Base-by-base conservation (phyloP, 2,888 invertebrate species). In the Phlogophora meticulosa region DNA sequence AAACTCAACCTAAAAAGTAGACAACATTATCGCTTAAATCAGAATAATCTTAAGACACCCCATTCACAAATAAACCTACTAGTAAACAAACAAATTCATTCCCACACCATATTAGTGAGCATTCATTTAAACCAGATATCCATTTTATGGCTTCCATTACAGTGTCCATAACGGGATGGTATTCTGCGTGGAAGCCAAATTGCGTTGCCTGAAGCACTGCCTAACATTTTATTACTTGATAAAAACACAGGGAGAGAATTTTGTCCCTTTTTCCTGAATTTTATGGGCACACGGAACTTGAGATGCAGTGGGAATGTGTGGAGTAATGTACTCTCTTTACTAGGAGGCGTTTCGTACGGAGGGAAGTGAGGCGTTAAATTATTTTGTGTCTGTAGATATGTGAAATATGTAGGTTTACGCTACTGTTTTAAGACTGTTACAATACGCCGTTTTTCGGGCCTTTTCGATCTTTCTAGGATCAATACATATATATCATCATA, bases 191-290 rank as follows among this genome's bases (percentile, higher is more conserved):
- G 85, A 85, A 85, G 88, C 89, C 84, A 88, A 89, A 89, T 89
- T 89, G 86, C 85, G 85, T 87, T 80, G 80, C 78, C 80, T 77
- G 69, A 77, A 87, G 81, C 78, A 82, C 84, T 82, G 86, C 84
- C 85, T 84, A 85, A 87, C 88, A 86, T 90, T 91, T 91, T 90
- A 91, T 87, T 90, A 88, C 89, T 90, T 89, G 88, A 88, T 91
- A 90, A 91, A 90, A 91, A 89, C 88, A 87, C 82, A 80, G 81
- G 68, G 81, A 82, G 83, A 84, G 80, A 81, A 86, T 83, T 78
- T 77, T 76, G 87, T 87, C 87, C 86, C 86, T 86, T 83, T 84
- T 85, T 85, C 78, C 78, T 72, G 80, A 79, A 80, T 85, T 89
- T 87, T 87, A 88, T 83, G 78, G 80, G 74, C 69, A 72, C 72